Base-by-base conservation (phyloP, 2,113 vertebrate species). In the Glareola pratincola region DNA sequence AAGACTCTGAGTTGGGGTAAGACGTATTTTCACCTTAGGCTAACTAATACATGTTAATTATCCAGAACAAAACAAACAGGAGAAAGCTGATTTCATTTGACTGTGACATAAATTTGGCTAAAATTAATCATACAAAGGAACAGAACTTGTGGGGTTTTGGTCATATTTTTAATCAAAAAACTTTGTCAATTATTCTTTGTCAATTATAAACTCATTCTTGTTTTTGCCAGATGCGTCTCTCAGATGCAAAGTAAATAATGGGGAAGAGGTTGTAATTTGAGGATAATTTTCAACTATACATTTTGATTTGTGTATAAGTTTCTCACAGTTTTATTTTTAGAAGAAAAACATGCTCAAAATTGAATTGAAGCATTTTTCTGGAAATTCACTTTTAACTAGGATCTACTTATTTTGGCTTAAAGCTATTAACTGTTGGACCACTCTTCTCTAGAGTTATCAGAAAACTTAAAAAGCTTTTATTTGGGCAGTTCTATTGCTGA, bases 71-170 rank as follows among this genome's bases (percentile, higher is more conserved):
- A 87, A 69, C 1, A 72, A 63, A 19, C 1, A 57, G 4, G 4
- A 74, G 20, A 73, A 85, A 81, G 6, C 3, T 48, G 5, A 43
- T 60, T 64, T 64, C 1, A 4, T 51, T 51, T 51, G 6, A 60
- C 15, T 69, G 32, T 29, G 8, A 56, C 8, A 41, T 30, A 67
- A 59, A 36, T 45, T 34, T 43, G 13, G 36, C 32, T 34, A 92
- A 47, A 47, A 32, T 47, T 37, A 4, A 13, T 18, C 36, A 43
- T 10, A 21, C 0, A 4, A 76, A 72, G 19, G 6, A 85, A 26
- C 2, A 73, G 5, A 45, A 78, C 18, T 29, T 80, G 6, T 4
- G 0, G 0, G 1, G 22, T 71, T 62, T 43, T 30, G 2, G 2
- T 3, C 7, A 8, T 23, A 60, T 50, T 91, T 66, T 15, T 47